Percentiles rank a stretch among this genome's conserved stretches.
Conservation (phyloP, 2,888 invertebrate genomes). For the Mythimna vitellina region DNA sequence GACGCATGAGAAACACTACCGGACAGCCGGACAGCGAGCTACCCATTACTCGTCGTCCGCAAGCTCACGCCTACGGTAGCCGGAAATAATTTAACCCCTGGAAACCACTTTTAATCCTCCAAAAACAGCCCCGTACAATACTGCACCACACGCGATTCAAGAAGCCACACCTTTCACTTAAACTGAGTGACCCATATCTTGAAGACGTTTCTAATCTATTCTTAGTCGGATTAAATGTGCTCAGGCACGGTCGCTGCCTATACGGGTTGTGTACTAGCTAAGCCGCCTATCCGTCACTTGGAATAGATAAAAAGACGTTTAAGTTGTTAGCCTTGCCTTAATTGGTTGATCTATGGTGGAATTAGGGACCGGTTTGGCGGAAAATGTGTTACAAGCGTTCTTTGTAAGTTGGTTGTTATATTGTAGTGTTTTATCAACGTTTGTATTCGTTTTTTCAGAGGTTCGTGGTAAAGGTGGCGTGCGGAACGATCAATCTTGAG, state of each 20-base stretch:
- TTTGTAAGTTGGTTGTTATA: slow-evolving; percentile 9
- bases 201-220: slow-evolving; percentile 67
- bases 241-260: slow-evolving; percentile 55
- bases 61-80: no score
- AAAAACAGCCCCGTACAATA: slow-evolving; percentile 42
- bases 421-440: slow-evolving; percentile 26
- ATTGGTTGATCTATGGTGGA: slow-evolving; percentile 60
- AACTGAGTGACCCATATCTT: slow-evolving; percentile 65
- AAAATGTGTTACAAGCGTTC: slow-evolving; percentile 18
- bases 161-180: slow-evolving; percentile 67
- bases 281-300: slow-evolving; percentile 60
- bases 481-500: slow-evolving; percentile 23
- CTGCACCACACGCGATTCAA: slow-evolving; percentile 54
- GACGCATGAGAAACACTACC: no score
- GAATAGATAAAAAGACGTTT: slow-evolving; percentile 59
- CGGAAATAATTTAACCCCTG: slow-evolving; percentile 27
- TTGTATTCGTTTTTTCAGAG: slow-evolving; percentile 28
- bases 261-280: slow-evolving; percentile 50
- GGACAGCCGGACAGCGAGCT: not conserved
- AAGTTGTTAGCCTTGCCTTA: slow-evolving; percentile 59
- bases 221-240: slow-evolving; percentile 59
- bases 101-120: slow-evolving; percentile 11
- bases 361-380: slow-evolving; percentile 13
- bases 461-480: not conserved
- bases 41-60: no score